A percentile compares a stretch with the other conserved stretches of the same genome.
Conservation (phyloP, 2,797 vertebrate species). For the Dicrostonyx torquatus region DNA sequence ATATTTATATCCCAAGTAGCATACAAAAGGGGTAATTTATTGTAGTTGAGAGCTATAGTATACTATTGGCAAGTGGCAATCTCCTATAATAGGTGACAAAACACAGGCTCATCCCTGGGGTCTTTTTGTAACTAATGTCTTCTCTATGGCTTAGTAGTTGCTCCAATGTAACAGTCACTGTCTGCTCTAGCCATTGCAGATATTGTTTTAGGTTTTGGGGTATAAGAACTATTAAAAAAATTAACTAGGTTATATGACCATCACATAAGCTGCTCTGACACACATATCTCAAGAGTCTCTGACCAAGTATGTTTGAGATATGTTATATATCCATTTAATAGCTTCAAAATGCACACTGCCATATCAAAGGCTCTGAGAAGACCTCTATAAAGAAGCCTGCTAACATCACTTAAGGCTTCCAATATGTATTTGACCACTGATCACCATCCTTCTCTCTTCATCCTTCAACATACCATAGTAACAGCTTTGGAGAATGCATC, state of each 20-base stretch:
- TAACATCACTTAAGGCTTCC: not conserved
- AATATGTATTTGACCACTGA: conserved; percentile 22
- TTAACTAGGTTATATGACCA: conserved; percentile 4
- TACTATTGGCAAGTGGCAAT: not conserved
- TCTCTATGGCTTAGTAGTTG: not conserved
- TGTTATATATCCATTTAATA: not conserved
- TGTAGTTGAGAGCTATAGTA: not conserved
- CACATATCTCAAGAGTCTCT: not conserved
- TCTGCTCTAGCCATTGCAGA: not conserved
- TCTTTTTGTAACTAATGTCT: not conserved
- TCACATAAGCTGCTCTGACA: not conserved
- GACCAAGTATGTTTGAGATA: conserved; percentile 41
- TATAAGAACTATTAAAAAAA: conserved; percentile 43
- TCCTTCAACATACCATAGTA: conserved; percentile 18
- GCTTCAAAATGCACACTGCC: not conserved
- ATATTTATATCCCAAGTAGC: not conserved
- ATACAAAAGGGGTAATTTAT: not conserved
- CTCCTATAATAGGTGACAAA: conserved; percentile 19
- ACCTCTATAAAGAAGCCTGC: conserved; percentile 21
- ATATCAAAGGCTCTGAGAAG: conserved; percentile 54
- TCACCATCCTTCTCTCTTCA: not conserved
- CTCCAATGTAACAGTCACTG: not conserved
- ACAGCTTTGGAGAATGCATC: not conserved
- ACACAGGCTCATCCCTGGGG: not conserved
- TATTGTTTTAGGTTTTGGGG: conserved; percentile 7